These are phyloP conservation scores for Notarius lentiginosus DNA, from an alignment of 2,113 vertebrate genomes.

Conservation along the genomic window DNA sequence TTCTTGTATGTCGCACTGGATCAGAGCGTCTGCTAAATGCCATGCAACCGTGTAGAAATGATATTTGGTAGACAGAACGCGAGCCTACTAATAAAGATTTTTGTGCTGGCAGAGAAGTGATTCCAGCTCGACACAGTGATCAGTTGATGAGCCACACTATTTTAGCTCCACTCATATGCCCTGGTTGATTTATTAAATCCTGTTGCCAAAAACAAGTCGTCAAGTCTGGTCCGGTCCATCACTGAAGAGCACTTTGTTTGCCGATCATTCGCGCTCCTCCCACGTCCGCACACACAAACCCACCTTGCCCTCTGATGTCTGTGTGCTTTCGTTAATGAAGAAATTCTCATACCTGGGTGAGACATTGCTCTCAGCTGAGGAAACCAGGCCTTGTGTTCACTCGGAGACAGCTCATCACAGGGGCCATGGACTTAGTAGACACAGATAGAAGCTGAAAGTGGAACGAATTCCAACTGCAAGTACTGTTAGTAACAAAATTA, in stretches of 20 bases:
- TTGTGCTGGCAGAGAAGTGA: background rate
- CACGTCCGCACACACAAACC: slow-evolving; percentile 53
- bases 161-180: background rate
- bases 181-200: slow-evolving; percentile 63
- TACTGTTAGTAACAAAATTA: background rate
- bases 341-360: slow-evolving; percentile 78
- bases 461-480: slow-evolving; percentile 3
- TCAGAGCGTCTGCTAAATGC: no score
- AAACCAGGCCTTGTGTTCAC: slow-evolving; percentile 50
- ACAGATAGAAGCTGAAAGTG: slow-evolving; percentile 17
- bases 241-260: slow-evolving; percentile 66
- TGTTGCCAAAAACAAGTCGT: slow-evolving; percentile 67
- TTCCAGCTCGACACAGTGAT: background rate
- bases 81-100: background rate
- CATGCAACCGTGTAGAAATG: background rate
- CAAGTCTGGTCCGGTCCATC: slow-evolving; percentile 67
- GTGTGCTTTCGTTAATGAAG: slow-evolving; percentile 79
- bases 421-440: background rate
- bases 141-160: background rate
- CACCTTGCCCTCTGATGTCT: slow-evolving; percentile 72
- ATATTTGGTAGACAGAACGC: background rate
- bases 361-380: slow-evolving; percentile 79
- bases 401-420: background rate
- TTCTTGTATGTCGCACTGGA: no score
- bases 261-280: slow-evolving; percentile 57